Evolutionary conservation across 1,140 invertebrate genomes (phyloP).

Genomic region (Dreissena polymorpha): DNA sequence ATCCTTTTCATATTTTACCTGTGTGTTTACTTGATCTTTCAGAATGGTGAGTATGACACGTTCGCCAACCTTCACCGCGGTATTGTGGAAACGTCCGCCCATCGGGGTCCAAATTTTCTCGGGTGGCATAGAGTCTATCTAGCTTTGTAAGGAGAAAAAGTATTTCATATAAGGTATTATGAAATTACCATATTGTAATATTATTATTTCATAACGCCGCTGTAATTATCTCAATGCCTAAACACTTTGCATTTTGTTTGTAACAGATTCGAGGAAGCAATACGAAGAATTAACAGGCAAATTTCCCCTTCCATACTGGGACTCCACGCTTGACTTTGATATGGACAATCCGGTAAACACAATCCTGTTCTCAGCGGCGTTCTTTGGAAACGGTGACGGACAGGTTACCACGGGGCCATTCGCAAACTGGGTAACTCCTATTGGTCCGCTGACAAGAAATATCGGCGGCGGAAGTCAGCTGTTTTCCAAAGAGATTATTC

Average conservation of each 20-base stretch:
- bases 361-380: slow-evolving; percentile 72
- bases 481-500: slow-evolving; percentile 32
- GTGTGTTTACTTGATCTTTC: neutral
- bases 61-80: slow-evolving; percentile 42
- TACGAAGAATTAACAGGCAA: slow-evolving; percentile 51
- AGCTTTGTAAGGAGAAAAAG: slow-evolving; percentile 8
- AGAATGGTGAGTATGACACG: slow-evolving; percentile 46
- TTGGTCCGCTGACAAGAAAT: slow-evolving; percentile 50
- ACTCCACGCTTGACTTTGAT: slow-evolving; percentile 73
- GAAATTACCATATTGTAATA: too few species aligned
- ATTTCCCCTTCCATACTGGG: slow-evolving; percentile 79
- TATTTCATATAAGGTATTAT: neutral
- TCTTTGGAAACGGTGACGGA: slow-evolving; percentile 77
- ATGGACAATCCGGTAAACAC: slow-evolving; percentile 74
- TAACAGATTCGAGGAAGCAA: slow-evolving; percentile 62
- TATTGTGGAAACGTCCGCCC: slow-evolving; percentile 19
- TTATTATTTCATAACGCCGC: too few species aligned
- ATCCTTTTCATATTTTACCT: too few species aligned
- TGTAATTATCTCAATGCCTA: too few species aligned
- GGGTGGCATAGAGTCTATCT: slow-evolving; percentile 51
- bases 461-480: slow-evolving; percentile 32
- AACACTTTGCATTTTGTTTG: neutral
- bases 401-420: slow-evolving; percentile 77
- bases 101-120: slow-evolving; percentile 48
- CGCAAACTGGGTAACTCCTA: slow-evolving; percentile 58